phyloP scores from a whole-genome alignment of 2,113 vertebrate genomes.

The Ceyx margarethae region DNA sequence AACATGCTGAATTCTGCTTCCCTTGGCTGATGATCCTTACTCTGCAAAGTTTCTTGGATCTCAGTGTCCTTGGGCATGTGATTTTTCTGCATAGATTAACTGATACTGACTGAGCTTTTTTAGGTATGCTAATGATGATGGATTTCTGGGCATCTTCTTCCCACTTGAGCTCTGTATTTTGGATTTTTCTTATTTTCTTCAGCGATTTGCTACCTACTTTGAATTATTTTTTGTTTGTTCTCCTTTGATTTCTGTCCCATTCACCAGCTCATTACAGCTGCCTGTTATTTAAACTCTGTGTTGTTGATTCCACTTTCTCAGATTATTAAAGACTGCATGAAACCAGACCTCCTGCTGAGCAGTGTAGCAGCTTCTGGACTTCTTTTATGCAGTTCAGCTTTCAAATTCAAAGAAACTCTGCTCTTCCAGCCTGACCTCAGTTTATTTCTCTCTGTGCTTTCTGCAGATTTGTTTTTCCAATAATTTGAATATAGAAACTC shows the following conservation, averaged over 20 bases:
- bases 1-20: not conserved
- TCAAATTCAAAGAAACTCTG: not conserved
- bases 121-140: rapidly evolving
- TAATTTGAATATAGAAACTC: not conserved
- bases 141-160: not conserved
- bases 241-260: not conserved
- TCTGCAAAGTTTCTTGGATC: not conserved
- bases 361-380: not conserved
- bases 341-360: not conserved
- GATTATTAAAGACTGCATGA: not conserved
- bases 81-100: not conserved
- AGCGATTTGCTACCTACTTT: not conserved
- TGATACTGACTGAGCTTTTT: not conserved
- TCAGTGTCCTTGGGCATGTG: not conserved
- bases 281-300: not conserved
- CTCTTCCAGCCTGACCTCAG: not conserved
- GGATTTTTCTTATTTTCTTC: not conserved
- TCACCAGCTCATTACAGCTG: not conserved
- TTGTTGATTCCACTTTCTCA: not conserved
- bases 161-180: not conserved
- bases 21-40: not conserved
- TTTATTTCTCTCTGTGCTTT: constrained; percentile 1
- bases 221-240: not conserved
- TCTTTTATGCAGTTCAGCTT: not conserved
- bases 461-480: not conserved